Percentiles rank a stretch among this genome's conserved stretches.
These are phyloP conservation scores for Trichonephila clavata DNA, from an alignment of 1,140 invertebrate species.

Conservation along the genomic window DNA sequence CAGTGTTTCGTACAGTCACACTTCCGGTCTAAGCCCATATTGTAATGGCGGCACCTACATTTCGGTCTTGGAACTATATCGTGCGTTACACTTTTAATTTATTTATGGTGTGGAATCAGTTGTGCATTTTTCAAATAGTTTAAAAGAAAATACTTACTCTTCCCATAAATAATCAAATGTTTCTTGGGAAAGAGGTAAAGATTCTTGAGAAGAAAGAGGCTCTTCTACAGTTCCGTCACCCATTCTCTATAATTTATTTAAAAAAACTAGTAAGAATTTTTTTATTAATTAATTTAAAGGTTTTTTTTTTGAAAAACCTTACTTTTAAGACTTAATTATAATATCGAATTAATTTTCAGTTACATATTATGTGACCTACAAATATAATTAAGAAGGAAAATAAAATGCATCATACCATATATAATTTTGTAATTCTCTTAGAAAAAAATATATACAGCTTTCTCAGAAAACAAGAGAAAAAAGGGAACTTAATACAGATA, in stretches of 20 bases:
- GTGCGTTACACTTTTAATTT: no score
- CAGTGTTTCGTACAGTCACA: no score
- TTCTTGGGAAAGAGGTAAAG: constrained; percentile 23
- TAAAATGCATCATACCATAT: background rate
- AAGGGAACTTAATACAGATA: no score
- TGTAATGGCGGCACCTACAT: no score
- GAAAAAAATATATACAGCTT: no score
- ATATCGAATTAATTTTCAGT: no score
- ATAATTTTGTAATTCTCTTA: background rate
- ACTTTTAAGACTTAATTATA: background rate
- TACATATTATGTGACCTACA: background rate
- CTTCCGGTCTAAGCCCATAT: no score
- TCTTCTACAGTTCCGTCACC: background rate
- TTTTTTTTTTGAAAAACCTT: background rate
- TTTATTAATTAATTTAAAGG: background rate
- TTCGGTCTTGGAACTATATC: no score
- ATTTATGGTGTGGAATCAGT: no score
- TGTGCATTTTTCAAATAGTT: background rate
- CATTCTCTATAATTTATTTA: constrained; percentile 16
- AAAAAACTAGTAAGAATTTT: background rate
- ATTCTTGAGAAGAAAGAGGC: background rate
- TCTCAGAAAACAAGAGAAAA: no score
- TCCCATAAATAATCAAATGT: constrained; percentile 21
- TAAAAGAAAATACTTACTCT: constrained; percentile 24
- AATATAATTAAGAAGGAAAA: background rate